Conservation (phyloP, 2,113 vertebrate species). For the Plecturocebus donacophilus region DNA sequence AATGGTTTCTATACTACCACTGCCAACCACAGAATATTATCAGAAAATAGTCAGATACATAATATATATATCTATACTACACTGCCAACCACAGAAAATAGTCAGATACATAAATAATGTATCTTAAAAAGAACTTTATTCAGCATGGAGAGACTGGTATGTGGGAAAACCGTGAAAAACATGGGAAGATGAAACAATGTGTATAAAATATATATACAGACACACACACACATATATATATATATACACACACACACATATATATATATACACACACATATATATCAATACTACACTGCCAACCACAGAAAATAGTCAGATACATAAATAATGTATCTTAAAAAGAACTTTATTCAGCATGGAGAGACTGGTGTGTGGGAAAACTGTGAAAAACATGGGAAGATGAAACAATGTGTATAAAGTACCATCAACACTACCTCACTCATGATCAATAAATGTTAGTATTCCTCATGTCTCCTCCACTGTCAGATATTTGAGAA, state of each 20-base stretch:
- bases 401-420: not conserved
- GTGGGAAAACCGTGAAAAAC: not conserved
- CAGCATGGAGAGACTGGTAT: not conserved
- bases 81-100: too few relatives aligned
- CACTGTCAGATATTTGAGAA: not conserved
- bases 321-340: not conserved
- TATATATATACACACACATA: too few relatives aligned
- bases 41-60: too few relatives aligned
- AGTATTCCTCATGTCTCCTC: not conserved
- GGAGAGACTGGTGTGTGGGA: not conserved
- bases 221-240: too few relatives aligned
- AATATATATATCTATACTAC: too few relatives aligned
- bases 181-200: not conserved
- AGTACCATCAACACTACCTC: not conserved
- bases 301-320: too few relatives aligned
- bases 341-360: not conserved
- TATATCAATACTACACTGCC: too few relatives aligned
- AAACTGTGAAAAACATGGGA: not conserved
- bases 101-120: not conserved
- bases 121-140: conserved; percentile 12
- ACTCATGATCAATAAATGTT: not conserved
- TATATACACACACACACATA: too few relatives aligned
- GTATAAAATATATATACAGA: too few relatives aligned
- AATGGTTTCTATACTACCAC: not conserved
- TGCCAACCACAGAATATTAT: not conserved